Evolutionary conservation across 2,797 vertebrate genomes (phyloP).

Genomic region (Poeciliopsis presidionis): DNA sequence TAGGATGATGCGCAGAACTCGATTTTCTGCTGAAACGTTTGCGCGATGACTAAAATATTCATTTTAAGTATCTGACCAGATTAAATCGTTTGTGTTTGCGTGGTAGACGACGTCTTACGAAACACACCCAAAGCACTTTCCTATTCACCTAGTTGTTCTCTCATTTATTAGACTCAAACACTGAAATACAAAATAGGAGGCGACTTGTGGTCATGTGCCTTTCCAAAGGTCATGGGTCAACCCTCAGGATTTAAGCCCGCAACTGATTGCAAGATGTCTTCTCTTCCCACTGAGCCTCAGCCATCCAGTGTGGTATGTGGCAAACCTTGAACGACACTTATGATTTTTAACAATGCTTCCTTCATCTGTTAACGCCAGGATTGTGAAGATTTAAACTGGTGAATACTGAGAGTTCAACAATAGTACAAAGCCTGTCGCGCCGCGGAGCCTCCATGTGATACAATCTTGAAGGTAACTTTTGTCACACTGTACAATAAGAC

Average conservation of each 20-base stretch:
- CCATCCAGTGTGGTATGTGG: background rate
- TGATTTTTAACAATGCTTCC: background rate
- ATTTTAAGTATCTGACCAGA: background rate
- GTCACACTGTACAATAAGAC: background rate
- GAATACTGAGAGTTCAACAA: background rate
- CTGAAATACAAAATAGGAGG: background rate
- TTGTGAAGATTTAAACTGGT: background rate
- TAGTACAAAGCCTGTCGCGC: background rate
- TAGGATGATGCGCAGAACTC: background rate
- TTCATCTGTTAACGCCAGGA: background rate
- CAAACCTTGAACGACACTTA: background rate
- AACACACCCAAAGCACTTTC: background rate
- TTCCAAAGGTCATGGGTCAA: background rate
- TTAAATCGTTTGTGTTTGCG: background rate
- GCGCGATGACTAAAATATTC: background rate
- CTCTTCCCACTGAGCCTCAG: background rate
- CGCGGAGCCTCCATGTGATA: background rate
- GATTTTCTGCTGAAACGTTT: background rate
- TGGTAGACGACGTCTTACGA: background rate
- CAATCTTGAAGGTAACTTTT: background rate
- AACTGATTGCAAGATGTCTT: background rate
- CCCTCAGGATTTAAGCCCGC: background rate
- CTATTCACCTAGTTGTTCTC: background rate
- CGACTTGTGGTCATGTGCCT: background rate
- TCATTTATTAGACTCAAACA: background rate